A percentile compares a stretch with the other conserved stretches of the same genome.
These are phyloP conservation scores for Monochamus saltuarius DNA, from an alignment of 1,140 invertebrate genomes.

Conservation along the genomic window DNA sequence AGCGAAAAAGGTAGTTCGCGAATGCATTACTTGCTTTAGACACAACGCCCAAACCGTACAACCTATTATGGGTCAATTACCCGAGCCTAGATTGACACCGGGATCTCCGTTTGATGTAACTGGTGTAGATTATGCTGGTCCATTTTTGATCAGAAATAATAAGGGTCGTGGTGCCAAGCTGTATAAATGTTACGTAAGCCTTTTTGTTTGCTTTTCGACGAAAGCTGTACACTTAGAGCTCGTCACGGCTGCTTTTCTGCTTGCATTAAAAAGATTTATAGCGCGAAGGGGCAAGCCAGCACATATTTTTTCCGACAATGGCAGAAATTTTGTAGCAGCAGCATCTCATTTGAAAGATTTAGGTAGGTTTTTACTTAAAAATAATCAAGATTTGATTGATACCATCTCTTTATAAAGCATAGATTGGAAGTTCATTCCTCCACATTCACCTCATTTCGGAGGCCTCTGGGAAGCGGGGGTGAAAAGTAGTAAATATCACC, in stretches of 20 bases:
- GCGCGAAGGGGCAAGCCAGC: slow-evolving; percentile 35
- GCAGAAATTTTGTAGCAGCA: slow-evolving; percentile 18
- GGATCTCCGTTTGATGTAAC: too few species aligned
- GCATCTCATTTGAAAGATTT: slow-evolving; percentile 13
- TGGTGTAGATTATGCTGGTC: too few species aligned
- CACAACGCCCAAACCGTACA: too few species aligned
- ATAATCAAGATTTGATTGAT: neutral
- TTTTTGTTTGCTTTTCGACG: slow-evolving; percentile 22
- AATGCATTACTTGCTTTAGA: neutral
- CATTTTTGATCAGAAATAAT: too few species aligned
- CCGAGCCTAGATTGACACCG: too few species aligned
- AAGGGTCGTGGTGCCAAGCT: too few species aligned
- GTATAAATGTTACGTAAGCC: slow-evolving; percentile 18
- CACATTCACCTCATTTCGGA: slow-evolving; percentile 37
- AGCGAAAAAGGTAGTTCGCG: neutral
- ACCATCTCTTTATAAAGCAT: slow-evolving; percentile 29
- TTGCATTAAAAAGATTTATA: slow-evolving; percentile 24
- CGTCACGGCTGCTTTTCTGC: slow-evolving; percentile 21
- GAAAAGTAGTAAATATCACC: slow-evolving; percentile 33
- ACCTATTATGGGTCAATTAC: too few species aligned
- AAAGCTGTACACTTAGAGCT: slow-evolving; percentile 24
- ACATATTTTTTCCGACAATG: slow-evolving; percentile 37
- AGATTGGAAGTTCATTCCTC: slow-evolving; percentile 37
- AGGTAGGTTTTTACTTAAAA: neutral
- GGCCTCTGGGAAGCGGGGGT: slow-evolving; percentile 37